Conservation (phyloP, 1,140 invertebrate species). For the Bombus fervidus region DNA sequence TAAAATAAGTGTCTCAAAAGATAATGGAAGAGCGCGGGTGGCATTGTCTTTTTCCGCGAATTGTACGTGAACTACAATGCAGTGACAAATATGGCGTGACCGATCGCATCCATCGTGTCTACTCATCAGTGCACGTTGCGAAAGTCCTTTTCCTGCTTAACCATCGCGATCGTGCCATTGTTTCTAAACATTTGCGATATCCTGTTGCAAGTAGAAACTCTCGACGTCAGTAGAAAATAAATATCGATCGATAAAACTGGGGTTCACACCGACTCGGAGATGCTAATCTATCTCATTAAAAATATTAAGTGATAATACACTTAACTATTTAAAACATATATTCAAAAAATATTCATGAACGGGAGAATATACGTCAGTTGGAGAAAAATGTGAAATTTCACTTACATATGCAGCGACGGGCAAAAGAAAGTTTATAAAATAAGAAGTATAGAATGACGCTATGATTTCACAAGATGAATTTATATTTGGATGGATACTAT, state of each 20-base stretch:
- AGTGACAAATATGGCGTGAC: neutral
- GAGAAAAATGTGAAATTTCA: neutral
- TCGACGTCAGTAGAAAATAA: neutral
- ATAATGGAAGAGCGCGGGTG: neutral
- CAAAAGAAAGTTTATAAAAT: too few relatives aligned
- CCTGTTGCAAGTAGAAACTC: neutral
- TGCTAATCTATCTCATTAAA: neutral
- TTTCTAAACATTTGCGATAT: conserved; percentile 24
- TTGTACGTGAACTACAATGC: conserved; percentile 13
- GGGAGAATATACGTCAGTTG: neutral
- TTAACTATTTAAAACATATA: neutral
- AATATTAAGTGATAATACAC: neutral
- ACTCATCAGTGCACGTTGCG: neutral
- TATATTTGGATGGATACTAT: too few relatives aligned
- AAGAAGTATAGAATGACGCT: too few relatives aligned
- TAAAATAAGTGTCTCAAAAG: neutral
- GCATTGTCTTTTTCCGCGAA: neutral
- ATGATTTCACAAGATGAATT: too few relatives aligned
- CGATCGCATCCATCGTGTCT: neutral
- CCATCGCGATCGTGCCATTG: conserved; percentile 1
- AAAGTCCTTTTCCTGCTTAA: conserved; percentile 28
- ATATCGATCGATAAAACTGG: neutral
- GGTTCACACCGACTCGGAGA: neutral
- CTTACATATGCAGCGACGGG: too few relatives aligned
- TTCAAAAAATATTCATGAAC: neutral